phyloP scores from a whole-genome alignment of 1,140 invertebrate species.

The Harpegnathos saltator region DNA sequence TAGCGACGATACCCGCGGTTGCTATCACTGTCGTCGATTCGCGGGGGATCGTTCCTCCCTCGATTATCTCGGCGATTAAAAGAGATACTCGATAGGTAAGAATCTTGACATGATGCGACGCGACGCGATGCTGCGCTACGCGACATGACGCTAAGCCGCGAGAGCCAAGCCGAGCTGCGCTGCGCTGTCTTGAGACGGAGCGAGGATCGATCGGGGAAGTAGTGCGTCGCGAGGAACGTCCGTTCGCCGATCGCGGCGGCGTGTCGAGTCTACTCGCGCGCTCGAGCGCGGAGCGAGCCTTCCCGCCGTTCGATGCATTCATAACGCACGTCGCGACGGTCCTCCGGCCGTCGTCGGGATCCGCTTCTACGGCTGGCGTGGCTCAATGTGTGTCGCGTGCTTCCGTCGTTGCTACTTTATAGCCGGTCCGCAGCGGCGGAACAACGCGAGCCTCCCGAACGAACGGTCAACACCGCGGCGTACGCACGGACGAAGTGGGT shows the following conservation, averaged over 20 bases:
- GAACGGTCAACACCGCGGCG: conserved; percentile 31
- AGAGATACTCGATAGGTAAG: neutral
- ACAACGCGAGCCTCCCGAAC: conserved; percentile 47
- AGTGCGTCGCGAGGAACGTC: neutral
- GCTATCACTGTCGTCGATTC: too few relatives aligned
- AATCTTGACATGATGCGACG: neutral
- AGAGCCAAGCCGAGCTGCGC: neutral
- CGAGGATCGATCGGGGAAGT: neutral
- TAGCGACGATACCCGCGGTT: too few relatives aligned
- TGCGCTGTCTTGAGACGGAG: neutral
- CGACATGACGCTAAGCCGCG: too few relatives aligned
- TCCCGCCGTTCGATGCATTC: neutral
- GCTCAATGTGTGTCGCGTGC: conserved; percentile 58
- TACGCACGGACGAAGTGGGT: conserved; percentile 40
- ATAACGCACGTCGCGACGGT: too few relatives aligned
- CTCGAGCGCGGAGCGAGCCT: too few relatives aligned
- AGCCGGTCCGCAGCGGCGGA: conserved; percentile 57
- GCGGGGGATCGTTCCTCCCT: neutral
- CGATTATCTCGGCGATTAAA: conserved; percentile 8
- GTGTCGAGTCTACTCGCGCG: neutral
- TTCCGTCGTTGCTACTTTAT: conserved; percentile 65
- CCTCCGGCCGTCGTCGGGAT: neutral
- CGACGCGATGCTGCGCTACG: neutral
- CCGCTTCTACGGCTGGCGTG: conserved; percentile 30
- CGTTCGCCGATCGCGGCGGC: neutral